These are phyloP conservation scores for Zelostemma sp. DNA, from an alignment of 1,140 invertebrate genomes.

Conservation along the genomic window DNA sequence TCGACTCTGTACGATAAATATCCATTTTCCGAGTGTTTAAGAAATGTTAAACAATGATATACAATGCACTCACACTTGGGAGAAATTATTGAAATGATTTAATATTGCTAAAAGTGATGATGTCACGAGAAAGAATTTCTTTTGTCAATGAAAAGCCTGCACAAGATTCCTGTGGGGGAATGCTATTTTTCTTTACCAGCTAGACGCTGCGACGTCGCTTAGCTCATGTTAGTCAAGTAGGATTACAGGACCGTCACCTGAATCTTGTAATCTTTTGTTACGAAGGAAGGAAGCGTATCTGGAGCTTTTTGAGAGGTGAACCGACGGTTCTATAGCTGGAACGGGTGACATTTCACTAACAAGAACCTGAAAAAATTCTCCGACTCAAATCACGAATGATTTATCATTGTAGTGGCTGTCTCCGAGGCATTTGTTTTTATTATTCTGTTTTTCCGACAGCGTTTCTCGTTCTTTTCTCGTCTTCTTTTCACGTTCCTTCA, in stretches of 20 bases:
- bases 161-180: conserved; percentile 5
- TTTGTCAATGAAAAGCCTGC: conserved; percentile 39
- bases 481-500: conserved; percentile 17
- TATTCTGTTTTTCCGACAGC: conserved; percentile 36
- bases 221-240: conserved; percentile 66
- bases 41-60: too few species aligned
- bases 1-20: conserved; percentile 22
- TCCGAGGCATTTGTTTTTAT: conserved; percentile 43
- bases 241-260: conserved; percentile 60
- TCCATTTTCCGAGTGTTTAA: not conserved
- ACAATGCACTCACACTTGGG: too few species aligned
- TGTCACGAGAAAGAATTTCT: conserved; percentile 21
- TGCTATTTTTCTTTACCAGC: conserved; percentile 54
- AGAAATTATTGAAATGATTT: too few species aligned
- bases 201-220: conserved; percentile 52
- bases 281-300: conserved; percentile 56
- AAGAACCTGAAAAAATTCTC: conserved; percentile 66
- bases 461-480: conserved; percentile 30
- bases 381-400: conserved; percentile 65
- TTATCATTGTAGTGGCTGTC: conserved; percentile 62
- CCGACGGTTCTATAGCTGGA: conserved; percentile 27
- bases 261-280: conserved; percentile 65
- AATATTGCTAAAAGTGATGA: too few species aligned
- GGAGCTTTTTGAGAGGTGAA: conserved; percentile 47
- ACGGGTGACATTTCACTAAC: conserved; percentile 63